Percentiles rank a stretch among this genome's conserved stretches.
Evolutionary conservation across 2,797 vertebrate species (phyloP).

Genomic region (Adrianichthys oophorus): DNA sequence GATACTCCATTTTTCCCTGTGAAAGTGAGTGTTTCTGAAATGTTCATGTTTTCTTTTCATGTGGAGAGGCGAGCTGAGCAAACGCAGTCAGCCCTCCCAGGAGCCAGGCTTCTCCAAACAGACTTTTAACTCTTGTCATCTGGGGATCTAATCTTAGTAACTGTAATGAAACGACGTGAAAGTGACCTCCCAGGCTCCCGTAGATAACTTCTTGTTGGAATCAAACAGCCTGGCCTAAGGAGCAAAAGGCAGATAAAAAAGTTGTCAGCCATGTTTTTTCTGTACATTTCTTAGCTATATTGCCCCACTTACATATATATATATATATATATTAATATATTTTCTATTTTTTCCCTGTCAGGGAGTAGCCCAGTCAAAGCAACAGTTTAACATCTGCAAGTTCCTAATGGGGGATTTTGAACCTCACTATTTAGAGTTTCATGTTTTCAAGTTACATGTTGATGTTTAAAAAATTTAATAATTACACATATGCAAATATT

Average conservation of each 20-base stretch:
- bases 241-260: conserved; percentile 15
- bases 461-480: too few relatives aligned
- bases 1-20: conserved; percentile 20
- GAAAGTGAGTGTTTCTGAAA: conserved; percentile 31
- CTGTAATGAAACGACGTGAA: conserved; percentile 39
- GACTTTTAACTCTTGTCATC: conserved; percentile 5
- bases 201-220: conserved; percentile 11
- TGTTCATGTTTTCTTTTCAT: conserved; percentile 14
- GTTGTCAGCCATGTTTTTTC: neutral
- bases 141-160: conserved; percentile 37
- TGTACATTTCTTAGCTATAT: conserved; percentile 20
- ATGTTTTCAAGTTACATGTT: too few relatives aligned
- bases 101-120: conserved; percentile 8
- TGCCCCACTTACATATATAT: conserved; percentile 5
- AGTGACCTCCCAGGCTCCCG: conserved; percentile 23
- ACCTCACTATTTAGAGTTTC: too few relatives aligned
- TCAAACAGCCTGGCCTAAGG: conserved; percentile 21
- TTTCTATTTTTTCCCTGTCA: too few relatives aligned
- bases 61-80: conserved; percentile 13
- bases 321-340: too few relatives aligned
- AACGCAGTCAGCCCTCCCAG: conserved; percentile 15
- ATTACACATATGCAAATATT: too few relatives aligned
- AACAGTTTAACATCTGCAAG: too few relatives aligned
- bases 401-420: too few relatives aligned
- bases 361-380: too few relatives aligned